phyloP scores from a whole-genome alignment of 2,797 vertebrate genomes.

The Danio choprae region DNA sequence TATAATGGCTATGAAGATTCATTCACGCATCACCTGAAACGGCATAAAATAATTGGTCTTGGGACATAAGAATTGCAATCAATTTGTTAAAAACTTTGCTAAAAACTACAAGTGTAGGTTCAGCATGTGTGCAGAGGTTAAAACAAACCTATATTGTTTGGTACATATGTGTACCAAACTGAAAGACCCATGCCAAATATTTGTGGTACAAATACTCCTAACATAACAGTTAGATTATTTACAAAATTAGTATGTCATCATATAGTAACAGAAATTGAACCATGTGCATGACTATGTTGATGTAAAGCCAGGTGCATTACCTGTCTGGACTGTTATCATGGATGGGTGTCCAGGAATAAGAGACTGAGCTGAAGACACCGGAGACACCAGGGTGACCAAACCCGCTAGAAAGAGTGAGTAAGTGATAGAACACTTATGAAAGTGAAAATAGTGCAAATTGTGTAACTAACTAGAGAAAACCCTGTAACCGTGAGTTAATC shows the following conservation, averaged over 20 bases:
- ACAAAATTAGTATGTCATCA: neutral
- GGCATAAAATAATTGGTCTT: too few relatives aligned
- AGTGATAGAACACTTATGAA: constrained; percentile 37
- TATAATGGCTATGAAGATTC: too few relatives aligned
- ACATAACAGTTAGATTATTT: neutral
- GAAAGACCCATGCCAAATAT: too few relatives aligned
- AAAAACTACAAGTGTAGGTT: too few relatives aligned
- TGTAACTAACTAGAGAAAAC: neutral
- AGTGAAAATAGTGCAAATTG: neutral
- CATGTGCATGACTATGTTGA: neutral
- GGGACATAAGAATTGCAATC: too few relatives aligned
- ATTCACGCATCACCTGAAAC: too few relatives aligned
- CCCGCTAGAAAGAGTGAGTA: constrained; percentile 80
- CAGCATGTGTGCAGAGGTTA: too few relatives aligned
- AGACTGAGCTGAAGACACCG: constrained; percentile 89
- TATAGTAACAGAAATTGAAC: neutral
- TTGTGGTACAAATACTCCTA: too few relatives aligned
- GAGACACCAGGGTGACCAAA: constrained; percentile 93
- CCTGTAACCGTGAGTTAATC: neutral
- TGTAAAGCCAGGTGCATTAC: constrained; percentile 35
- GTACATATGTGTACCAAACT: too few relatives aligned
- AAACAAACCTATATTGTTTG: too few relatives aligned
- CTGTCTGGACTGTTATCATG: constrained; percentile 57
- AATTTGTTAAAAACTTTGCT: too few relatives aligned
- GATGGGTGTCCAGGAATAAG: constrained; percentile 82